phyloP scores from a whole-genome alignment of 2,888 invertebrate species.

The Brenthis ino region DNA sequence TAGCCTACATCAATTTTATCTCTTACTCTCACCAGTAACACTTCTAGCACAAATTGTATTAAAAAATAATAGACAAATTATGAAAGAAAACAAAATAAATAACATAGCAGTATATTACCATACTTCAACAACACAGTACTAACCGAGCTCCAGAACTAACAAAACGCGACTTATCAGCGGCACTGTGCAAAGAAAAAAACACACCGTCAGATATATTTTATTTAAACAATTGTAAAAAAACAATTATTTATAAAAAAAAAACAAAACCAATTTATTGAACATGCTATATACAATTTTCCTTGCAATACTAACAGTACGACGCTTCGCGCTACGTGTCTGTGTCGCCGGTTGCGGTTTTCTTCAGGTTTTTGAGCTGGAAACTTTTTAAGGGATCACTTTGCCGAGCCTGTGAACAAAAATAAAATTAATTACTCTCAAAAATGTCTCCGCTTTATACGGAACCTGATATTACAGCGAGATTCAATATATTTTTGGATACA shows the following conservation, averaged over 20 bases:
- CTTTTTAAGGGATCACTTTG: conserved; percentile 86
- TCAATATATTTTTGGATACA: not conserved
- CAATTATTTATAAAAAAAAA: conserved; percentile 3
- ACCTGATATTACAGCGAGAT: no score
- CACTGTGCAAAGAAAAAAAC: conserved; percentile 56
- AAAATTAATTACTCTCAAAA: not conserved
- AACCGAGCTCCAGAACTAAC: conserved; percentile 50
- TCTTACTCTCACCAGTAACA: no score
- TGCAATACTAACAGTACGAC: conserved; percentile 58
- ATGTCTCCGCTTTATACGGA: not conserved
- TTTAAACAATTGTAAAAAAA: conserved; percentile 40
- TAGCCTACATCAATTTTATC: no score
- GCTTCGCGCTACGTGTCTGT: conserved; percentile 57
- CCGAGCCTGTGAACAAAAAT: conserved; percentile 73
- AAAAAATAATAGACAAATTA: conserved; percentile 37
- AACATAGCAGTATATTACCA: conserved; percentile 5
- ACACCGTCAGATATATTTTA: conserved; percentile 51
- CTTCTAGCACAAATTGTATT: not conserved
- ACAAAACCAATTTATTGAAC: not conserved
- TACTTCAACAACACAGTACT: conserved; percentile 45
- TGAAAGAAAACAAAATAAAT: conserved; percentile 7
- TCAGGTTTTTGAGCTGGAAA: conserved; percentile 83
- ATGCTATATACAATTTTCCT: conserved; percentile 19
- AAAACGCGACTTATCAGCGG: conserved; percentile 40
- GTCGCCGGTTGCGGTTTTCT: conserved; percentile 57